Evolutionary conservation across 2,888 invertebrate genomes (phyloP), one percentile per base, ranked within the genome.

Genomic region (Tinea semifulvella): DNA sequence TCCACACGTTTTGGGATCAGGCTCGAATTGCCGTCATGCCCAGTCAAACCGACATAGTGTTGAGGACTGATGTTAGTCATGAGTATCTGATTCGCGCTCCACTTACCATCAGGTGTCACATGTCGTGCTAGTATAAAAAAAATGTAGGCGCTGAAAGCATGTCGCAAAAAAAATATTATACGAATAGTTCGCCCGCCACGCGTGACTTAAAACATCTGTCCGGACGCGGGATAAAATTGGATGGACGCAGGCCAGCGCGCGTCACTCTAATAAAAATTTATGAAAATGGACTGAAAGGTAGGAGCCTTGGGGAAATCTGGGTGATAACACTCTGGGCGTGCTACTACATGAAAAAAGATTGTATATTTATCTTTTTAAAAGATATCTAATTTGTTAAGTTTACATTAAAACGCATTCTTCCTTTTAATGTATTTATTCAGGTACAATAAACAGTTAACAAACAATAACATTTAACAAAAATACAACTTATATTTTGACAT

Each of bases 251-350:
- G 48, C 50, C 51, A 28, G 27, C 42, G 42, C 50, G 47, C 50
- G 53, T 52, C 52, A 48, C 48, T 50, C 49, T 56, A 58, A 67
- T 68, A 68, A 66, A 67, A 66, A 50, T 50, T 52, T 52, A 52
- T 52, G 51, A 50, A 50, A 50, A 58, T 62, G 57, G 51, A 55
- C 52, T 52, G 10, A 16, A 36, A 36, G 36, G 36, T 18, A n/a
- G 31, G 35, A 35, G 47, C 67, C 61, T 52, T 49, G 51, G 64
- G 63, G 68, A 68, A 68, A 68, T 67, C 60, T 53, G 56, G 52
- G 60, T 60, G 50, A 60, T 16, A 44, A 26, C 40, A 18, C 18
- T 36, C 10, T n/a, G 25, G 25, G 5, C 6, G 5, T 22, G n/a
- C 18, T 36, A 3, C 8, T 10, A 36, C 36, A 17, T 18, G 16